Evolutionary conservation across 2,797 vertebrate genomes (phyloP).

Genomic region (Dallia pectoralis): DNA sequence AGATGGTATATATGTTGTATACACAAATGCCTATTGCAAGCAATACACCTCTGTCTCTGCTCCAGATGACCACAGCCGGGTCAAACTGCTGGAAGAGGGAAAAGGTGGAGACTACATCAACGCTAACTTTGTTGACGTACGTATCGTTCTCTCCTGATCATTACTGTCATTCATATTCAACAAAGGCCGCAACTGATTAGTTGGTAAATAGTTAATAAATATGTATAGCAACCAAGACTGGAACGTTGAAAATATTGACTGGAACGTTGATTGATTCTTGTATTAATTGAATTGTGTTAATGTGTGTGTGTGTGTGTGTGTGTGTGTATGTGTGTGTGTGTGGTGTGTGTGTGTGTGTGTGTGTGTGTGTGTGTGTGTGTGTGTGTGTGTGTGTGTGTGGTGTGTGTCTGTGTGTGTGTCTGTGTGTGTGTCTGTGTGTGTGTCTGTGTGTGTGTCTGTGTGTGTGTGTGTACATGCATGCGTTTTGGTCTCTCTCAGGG

Average conservation of each 20-base stretch:
- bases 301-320: background rate
- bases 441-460: background rate
- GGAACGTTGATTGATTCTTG: background rate
- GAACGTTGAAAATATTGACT: background rate
- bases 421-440: background rate
- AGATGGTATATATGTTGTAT: background rate
- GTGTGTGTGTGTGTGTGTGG: background rate
- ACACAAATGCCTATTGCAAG: background rate
- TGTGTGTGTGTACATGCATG: no score
- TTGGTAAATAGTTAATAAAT: background rate
- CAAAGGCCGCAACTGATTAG: background rate
- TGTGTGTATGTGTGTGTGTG: background rate
- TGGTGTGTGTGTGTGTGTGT: background rate
- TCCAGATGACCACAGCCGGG: slow-evolving; percentile 93
- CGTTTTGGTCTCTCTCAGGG: slow-evolving; percentile 72
- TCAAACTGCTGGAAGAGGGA: slow-evolving; percentile 88
- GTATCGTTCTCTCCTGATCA: slow-evolving; percentile 39
- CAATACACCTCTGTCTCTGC: slow-evolving; percentile 26
- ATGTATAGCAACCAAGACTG: background rate
- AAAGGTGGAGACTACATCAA: slow-evolving; percentile 93
- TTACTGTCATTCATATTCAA: background rate
- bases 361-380: background rate
- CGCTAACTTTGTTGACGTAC: slow-evolving; percentile 95
- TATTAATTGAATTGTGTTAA: background rate
- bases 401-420: no score